Evolutionary conservation across 2,888 invertebrate genomes (phyloP).

Genomic region (Mythimna impura): DNA sequence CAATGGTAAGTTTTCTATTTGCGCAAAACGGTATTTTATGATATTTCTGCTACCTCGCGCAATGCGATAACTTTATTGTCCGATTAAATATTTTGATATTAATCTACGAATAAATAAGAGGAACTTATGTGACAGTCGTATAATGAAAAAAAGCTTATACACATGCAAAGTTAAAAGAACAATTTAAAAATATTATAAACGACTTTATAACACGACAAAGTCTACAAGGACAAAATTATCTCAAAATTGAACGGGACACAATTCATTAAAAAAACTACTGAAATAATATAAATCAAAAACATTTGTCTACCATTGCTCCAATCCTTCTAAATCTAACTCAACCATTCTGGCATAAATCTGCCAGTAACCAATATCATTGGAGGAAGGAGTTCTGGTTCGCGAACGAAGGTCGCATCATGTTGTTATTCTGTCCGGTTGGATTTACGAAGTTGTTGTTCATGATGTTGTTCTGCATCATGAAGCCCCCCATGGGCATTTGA

Average conservation of each 20-base stretch:
- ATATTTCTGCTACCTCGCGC: conserved; percentile 23
- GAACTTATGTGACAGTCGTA: conserved; percentile 26
- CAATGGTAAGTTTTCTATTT: conserved; percentile 54
- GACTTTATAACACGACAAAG: conserved; percentile 3
- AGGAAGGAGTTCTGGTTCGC: conserved; percentile 82
- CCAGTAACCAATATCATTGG: conserved; percentile 88
- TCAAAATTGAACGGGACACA: conserved; percentile 11
- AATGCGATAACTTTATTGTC: conserved; percentile 45
- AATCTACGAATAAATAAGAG: conserved; percentile 51
- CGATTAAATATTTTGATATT: conserved; percentile 37
- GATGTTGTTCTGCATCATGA: conserved; percentile 60
- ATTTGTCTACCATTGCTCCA: conserved; percentile 64
- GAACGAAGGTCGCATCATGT: conserved; percentile 69
- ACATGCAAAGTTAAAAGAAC: conserved; percentile 41
- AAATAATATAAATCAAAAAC: conserved; percentile 9
- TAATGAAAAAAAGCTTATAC: conserved; percentile 48
- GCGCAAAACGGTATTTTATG: conserved; percentile 3
- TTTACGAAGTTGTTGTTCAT: conserved; percentile 61
- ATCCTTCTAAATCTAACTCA: conserved; percentile 65
- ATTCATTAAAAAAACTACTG: conserved; percentile 15
- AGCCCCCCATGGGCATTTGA: conserved; percentile 66
- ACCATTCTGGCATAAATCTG: conserved; percentile 83
- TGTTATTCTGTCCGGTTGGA: conserved; percentile 52
- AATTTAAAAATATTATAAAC: conserved; percentile 11
- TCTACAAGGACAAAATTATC: conserved; percentile 10